Conservation (phyloP, 2,888 invertebrate species). For the Gastracanthus pulcherrimus region DNA sequence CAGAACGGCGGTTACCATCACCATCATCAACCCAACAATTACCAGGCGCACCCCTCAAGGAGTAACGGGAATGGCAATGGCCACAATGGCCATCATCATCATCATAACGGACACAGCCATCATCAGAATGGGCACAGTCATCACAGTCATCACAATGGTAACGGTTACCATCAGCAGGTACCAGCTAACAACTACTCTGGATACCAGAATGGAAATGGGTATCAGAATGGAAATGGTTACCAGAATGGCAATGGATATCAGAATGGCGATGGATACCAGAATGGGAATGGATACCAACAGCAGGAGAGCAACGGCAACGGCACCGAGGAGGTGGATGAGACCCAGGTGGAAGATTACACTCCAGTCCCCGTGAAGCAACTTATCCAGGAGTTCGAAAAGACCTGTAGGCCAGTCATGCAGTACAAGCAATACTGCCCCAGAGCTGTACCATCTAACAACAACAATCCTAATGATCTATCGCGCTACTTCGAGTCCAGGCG, state of each 20-base stretch:
- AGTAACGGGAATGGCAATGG: slow-evolving; percentile 54
- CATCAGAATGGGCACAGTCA: slow-evolving; percentile 12
- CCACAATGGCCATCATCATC: slow-evolving; percentile 26
- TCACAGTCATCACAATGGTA: background rate
- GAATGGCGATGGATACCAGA: slow-evolving; percentile 18
- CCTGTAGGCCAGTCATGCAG: slow-evolving; percentile 80
- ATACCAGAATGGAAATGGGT: slow-evolving; percentile 41
- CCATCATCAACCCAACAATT: slow-evolving; percentile 16
- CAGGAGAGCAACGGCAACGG: too few species aligned
- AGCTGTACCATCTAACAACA: slow-evolving; percentile 63
- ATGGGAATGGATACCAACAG: slow-evolving; percentile 4
- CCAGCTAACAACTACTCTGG: too few species aligned
- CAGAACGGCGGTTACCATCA: slow-evolving; percentile 16
- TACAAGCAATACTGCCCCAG: slow-evolving; percentile 78
- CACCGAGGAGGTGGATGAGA: slow-evolving; percentile 65
- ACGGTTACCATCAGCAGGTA: slow-evolving; percentile 21
- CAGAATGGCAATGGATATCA: slow-evolving; percentile 32
- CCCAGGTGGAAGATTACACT: slow-evolving; percentile 71
- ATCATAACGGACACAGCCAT: background rate
- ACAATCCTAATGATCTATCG: slow-evolving; percentile 69
- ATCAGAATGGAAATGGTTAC: slow-evolving; percentile 15
- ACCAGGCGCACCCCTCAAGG: slow-evolving; percentile 14
- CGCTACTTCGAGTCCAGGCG: slow-evolving; percentile 70
- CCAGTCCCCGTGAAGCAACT: slow-evolving; percentile 78
- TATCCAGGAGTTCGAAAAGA: slow-evolving; percentile 82